Conservation (phyloP, 2,888 invertebrate species). For the Zygothrica quintamaculata region DNA sequence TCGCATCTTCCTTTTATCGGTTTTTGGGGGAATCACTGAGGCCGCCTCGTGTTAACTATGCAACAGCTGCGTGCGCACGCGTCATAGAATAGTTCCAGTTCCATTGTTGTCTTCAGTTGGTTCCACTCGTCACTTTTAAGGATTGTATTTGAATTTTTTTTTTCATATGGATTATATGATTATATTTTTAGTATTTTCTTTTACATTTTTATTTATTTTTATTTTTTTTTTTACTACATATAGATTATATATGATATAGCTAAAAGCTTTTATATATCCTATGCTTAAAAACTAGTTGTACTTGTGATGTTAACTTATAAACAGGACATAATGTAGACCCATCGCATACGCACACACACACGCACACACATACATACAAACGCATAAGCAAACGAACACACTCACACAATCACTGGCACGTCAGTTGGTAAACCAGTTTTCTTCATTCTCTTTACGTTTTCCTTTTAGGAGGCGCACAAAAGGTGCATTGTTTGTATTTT, state of each 20-base stretch:
- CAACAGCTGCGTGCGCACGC: slow-evolving; percentile 47
- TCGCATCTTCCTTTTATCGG: slow-evolving; percentile 26
- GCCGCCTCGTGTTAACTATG: slow-evolving; percentile 20
- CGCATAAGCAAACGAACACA: not conserved
- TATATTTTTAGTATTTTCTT: slow-evolving; percentile 57
- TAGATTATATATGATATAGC: slow-evolving; percentile 39
- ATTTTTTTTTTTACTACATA: slow-evolving; percentile 31
- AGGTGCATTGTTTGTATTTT: slow-evolving; percentile 35
- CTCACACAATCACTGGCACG: not conserved
- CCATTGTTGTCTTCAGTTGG: slow-evolving; percentile 20
- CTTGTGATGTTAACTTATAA: slow-evolving; percentile 37
- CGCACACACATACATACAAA: not conserved
- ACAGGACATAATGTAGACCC: slow-evolving; percentile 42
- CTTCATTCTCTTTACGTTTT: slow-evolving; percentile 19
- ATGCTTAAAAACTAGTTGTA: slow-evolving; percentile 63
- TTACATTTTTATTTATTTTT: slow-evolving; percentile 25
- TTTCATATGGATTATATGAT: slow-evolving; percentile 55
- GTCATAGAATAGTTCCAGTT: slow-evolving; percentile 34
- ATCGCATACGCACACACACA: not conserved
- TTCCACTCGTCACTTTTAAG: slow-evolving; percentile 52
- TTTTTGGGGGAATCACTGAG: not conserved
- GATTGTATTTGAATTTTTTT: slow-evolving; percentile 18
- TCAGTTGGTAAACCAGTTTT: slow-evolving; percentile 75
- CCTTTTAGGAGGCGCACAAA: slow-evolving; percentile 57
- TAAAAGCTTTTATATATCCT: slow-evolving; percentile 32